Evolutionary conservation across 2,113 vertebrate species (phyloP).

Genomic region (Coptodon bakossiorum): DNA sequence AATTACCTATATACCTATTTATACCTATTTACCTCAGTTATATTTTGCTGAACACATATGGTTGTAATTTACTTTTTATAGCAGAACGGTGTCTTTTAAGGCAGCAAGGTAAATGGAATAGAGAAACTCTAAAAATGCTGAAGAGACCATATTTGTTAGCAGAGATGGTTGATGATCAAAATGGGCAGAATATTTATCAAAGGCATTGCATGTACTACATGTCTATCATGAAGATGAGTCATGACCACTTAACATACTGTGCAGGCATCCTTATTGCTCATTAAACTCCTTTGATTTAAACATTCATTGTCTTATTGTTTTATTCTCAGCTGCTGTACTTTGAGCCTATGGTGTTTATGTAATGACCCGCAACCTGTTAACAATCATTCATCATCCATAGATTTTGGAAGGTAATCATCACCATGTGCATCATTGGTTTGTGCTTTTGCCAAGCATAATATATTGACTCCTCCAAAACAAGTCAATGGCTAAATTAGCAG

Average conservation of each 20-base stretch:
- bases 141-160: not conserved
- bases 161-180: not conserved
- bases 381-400: slow-evolving; percentile 58
- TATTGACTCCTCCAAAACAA: slow-evolving; percentile 49
- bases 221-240: not conserved
- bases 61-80: fast-evolving
- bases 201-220: not conserved
- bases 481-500: slow-evolving; percentile 67
- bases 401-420: slow-evolving; percentile 36
- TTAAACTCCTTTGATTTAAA: not conserved
- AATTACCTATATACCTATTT: no score
- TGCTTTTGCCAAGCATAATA: slow-evolving; percentile 47
- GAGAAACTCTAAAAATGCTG: not conserved
- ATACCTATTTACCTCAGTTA: not conserved
- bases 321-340: not conserved
- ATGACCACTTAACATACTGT: not conserved
- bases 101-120: not conserved
- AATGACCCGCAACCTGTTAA: slow-evolving; percentile 52
- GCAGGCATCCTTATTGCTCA: not conserved
- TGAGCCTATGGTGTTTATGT: slow-evolving; percentile 25
- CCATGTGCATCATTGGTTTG: slow-evolving; percentile 35
- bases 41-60: not conserved
- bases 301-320: not conserved
- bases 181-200: not conserved
- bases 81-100: not conserved